These are phyloP conservation scores for Chironex yamaguchii DNA, from an alignment of 30 jellyfish, hydroid and myxozoan species.

Conservation along the genomic window DNA sequence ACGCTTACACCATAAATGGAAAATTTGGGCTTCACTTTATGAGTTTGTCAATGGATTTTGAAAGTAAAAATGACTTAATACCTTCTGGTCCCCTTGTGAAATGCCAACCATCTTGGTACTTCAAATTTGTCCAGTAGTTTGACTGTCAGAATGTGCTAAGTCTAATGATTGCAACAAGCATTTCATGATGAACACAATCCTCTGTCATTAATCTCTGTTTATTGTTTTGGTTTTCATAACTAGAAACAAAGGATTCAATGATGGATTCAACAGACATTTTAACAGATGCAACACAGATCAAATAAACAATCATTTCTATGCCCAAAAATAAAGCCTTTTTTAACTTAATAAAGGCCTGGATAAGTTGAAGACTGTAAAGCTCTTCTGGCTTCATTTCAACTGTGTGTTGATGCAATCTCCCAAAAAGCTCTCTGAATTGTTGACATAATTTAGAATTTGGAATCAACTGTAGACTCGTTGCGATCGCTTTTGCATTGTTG, in stretches of 20 bases:
- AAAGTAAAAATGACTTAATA: too few species aligned
- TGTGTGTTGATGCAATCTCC: background rate
- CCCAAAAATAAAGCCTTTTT: slow-evolving; percentile 9
- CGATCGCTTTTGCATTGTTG: slow-evolving; percentile 11
- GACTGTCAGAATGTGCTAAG: background rate
- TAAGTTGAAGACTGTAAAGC: background rate
- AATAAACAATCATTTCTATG: slow-evolving; percentile 17
- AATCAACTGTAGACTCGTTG: background rate
- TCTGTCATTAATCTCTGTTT: slow-evolving; percentile 16
- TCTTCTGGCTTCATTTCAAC: too few species aligned
- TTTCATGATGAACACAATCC: slow-evolving; percentile 23
- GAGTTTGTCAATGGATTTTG: too few species aligned
- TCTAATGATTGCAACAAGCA: slow-evolving; percentile 18
- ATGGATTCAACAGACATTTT: slow-evolving; percentile 49
- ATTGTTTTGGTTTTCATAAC: too few species aligned
- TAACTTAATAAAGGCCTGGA: background rate
- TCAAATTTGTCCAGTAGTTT: too few species aligned
- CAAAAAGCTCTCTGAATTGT: slow-evolving; percentile 2
- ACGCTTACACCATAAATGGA: too few species aligned
- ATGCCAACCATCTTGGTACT: too few species aligned
- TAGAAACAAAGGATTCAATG: slow-evolving; percentile 32
- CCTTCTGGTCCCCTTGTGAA: too few species aligned
- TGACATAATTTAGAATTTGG: slow-evolving; percentile 1
- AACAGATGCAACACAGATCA: slow-evolving; percentile 27
- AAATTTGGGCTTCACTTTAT: too few species aligned